Conservation (phyloP, 2,113 vertebrate species). For the Nothocercus nigrocapillus region DNA sequence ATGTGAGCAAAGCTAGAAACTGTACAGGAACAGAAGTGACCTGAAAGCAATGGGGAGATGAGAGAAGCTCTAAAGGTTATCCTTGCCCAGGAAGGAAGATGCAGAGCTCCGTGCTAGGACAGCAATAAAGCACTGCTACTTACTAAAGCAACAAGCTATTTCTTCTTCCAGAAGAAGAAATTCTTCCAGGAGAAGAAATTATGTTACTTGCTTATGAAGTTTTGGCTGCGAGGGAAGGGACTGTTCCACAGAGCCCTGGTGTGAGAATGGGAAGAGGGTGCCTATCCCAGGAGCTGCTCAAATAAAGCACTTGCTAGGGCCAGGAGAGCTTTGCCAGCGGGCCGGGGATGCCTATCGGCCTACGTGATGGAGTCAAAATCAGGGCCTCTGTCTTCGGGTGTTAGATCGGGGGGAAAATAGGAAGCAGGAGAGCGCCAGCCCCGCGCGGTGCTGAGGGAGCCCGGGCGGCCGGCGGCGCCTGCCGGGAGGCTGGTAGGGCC, state of each 20-base stretch:
- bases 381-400: not conserved
- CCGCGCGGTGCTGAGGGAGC: slow-evolving; percentile 81
- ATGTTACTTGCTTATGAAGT: not conserved
- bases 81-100: not conserved
- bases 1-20: not conserved
- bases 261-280: not conserved
- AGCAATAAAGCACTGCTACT: not conserved
- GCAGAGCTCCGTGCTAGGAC: too few species aligned
- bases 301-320: not conserved
- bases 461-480: slow-evolving; percentile 77
- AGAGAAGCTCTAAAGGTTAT: too few species aligned
- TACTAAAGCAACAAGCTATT: not conserved
- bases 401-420: not conserved
- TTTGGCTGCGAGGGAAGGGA: not conserved
- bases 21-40: not conserved
- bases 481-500: too few species aligned
- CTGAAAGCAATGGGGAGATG: not conserved
- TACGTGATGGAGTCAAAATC: not conserved
- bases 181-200: not conserved
- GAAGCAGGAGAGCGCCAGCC: slow-evolving; percentile 82
- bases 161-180: not conserved
- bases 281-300: not conserved
- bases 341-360: too few species aligned
- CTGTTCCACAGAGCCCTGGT: not conserved
- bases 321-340: not conserved